Evolutionary conservation across 2,797 vertebrate genomes (phyloP), one percentile per base, ranked within the genome.

Genomic region (Dendrocincla fuliginosa): DNA sequence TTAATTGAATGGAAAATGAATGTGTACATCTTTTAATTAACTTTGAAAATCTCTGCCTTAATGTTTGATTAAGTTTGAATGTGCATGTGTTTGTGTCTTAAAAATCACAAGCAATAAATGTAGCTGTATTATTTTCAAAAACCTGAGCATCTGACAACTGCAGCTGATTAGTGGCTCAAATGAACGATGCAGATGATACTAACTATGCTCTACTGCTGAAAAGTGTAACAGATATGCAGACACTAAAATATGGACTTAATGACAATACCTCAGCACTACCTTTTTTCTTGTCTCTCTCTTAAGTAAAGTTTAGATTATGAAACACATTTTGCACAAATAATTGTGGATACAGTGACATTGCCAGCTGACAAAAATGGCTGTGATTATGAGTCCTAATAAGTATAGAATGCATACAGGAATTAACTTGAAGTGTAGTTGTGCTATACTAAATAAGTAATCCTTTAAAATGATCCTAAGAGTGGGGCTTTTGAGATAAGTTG

Each of bases 31-130:
- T 93, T 90, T 83, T 80, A 90, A 93, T 94, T 93, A 89, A 32
- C 32, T 93, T 75, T 65, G 41, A 88, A 93, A 93, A 89, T 82
- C 28, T 86, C 82, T 81, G 57, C 53, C 47, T 69, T 75, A 83
- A 76, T 86, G n/a, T 84, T 81, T 88, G 77, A 88, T 57, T 88
- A 87, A 83, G 55, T 88, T 88, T 91, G 44, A 93, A 86, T 74
- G 44, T 52, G 50, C 11, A 4, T 47, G 16, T 52, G 13, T 89
- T 74, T 86, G 13, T 74, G 41, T 85, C 85, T 74, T 5, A 86
- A 74, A 94, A 89, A 90, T 46, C 13, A 18, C 24, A 89, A 74
- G 75, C 44, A 53, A 64, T 78, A 88, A 84, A 68, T 37, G 8
- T 55, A 63, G 32, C 44, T 88, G 10, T 41, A 57, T 82, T 95